phyloP scores from a whole-genome alignment of 2,888 invertebrate species.

The Barypeithes pellucidus region DNA sequence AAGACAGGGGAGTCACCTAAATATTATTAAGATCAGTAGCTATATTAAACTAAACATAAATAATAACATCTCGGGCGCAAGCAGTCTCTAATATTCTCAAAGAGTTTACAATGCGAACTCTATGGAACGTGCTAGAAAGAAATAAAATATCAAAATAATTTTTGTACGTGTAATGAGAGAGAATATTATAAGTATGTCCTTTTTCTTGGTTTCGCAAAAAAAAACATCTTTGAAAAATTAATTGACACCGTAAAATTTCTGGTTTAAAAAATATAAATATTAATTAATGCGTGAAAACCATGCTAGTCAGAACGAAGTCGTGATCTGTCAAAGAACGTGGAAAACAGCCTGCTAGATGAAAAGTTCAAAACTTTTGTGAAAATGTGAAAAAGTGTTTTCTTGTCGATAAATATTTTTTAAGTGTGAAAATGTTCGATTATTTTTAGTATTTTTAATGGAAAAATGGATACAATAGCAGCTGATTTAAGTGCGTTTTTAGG shows the following conservation, averaged over 20 bases:
- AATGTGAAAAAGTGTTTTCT: slow-evolving; percentile 56
- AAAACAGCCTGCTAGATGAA: slow-evolving; percentile 57
- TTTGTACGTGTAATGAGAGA: too few relatives aligned
- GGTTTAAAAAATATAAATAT: not conserved
- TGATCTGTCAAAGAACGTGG: slow-evolving; percentile 64
- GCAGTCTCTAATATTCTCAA: not conserved
- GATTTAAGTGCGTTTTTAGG: slow-evolving; percentile 60
- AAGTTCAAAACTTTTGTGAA: slow-evolving; percentile 60
- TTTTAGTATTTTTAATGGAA: slow-evolving; percentile 49
- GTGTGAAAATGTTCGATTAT: slow-evolving; percentile 46
- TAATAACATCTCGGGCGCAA: not conserved
- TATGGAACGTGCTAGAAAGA: not conserved
- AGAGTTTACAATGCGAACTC: not conserved
- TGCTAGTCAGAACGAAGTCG: slow-evolving; percentile 37
- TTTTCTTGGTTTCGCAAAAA: too few relatives aligned
- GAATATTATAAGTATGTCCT: too few relatives aligned
- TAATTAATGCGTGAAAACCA: not conserved
- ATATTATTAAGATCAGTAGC: too few relatives aligned
- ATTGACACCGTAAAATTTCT: too few relatives aligned
- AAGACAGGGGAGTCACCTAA: too few relatives aligned
- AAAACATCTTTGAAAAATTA: too few relatives aligned
- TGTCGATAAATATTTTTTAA: slow-evolving; percentile 29
- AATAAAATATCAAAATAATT: not conserved
- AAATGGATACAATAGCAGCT: slow-evolving; percentile 66
- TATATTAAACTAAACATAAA: too few relatives aligned